These are phyloP conservation scores for Gnathonemus echidnorhynchus DNA, from an alignment of 2,113 vertebrate genomes.

Conservation along the genomic window DNA sequence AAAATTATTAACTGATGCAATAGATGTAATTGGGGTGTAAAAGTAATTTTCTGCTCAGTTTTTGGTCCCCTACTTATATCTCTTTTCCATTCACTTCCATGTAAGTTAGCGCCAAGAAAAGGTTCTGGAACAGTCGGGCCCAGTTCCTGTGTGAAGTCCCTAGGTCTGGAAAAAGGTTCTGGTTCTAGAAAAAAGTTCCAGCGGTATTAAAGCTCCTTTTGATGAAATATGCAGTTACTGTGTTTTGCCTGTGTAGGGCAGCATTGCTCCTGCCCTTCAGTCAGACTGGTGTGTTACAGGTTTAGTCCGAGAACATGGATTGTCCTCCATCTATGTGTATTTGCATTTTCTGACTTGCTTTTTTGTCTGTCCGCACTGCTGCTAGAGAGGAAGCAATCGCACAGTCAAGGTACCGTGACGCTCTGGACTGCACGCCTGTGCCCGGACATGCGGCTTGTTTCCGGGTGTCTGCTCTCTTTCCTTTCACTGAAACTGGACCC, in stretches of 20 bases:
- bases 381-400: conserved; percentile 52
- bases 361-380: conserved; percentile 46
- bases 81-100: neutral
- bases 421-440: neutral
- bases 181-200: neutral
- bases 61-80: neutral
- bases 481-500: neutral
- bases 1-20: neutral
- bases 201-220: neutral
- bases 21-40: neutral
- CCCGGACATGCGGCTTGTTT: neutral
- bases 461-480: neutral
- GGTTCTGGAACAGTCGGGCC: neutral
- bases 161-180: neutral
- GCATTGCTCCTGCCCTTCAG: neutral
- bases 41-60: neutral
- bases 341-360: neutral
- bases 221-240: neutral
- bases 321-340: neutral
- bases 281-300: neutral
- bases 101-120: neutral
- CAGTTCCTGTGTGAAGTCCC: neutral
- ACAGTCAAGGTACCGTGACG: conserved; percentile 47
- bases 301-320: neutral
- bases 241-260: neutral